A percentile compares a stretch with the other conserved stretches of the same genome.
phyloP scores from a whole-genome alignment of 1,140 invertebrate genomes.

The Drosophila seguyi region DNA sequence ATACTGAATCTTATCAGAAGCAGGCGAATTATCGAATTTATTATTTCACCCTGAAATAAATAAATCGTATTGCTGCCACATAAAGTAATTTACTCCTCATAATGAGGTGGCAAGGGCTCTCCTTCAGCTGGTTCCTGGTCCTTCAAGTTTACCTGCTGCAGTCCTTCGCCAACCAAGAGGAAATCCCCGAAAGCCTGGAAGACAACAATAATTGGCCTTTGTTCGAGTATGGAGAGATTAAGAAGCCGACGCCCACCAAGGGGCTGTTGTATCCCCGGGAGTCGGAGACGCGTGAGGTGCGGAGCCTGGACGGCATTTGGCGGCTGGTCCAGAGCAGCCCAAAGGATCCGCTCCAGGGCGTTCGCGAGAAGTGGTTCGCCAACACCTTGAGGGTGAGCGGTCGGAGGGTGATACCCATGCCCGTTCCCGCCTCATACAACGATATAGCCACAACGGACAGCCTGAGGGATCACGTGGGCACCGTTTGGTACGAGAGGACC shows the following conservation, averaged over 20 bases:
- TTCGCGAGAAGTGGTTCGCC: constrained; percentile 91
- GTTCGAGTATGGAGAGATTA: constrained; percentile 42
- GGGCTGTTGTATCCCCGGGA: constrained; percentile 93
- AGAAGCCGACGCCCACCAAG: constrained; percentile 48
- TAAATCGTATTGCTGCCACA: neutral
- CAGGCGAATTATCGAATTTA: neutral
- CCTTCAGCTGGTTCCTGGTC: neutral
- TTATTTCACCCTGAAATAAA: neutral
- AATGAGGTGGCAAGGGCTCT: neutral
- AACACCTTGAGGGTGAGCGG: constrained; percentile 57
- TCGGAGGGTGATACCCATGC: constrained; percentile 90
- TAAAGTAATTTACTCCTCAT: neutral
- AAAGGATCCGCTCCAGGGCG: constrained; percentile 89
- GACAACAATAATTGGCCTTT: neutral
- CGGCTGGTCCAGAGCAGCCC: constrained; percentile 90
- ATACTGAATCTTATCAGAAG: constrained; percentile 6
- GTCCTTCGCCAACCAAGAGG: neutral
- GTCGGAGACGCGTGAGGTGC: constrained; percentile 92
- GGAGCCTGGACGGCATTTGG: constrained; percentile 94
- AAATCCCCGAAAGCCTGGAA: neutral
- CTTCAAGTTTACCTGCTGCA: neutral
- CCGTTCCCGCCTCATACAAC: constrained; percentile 98
- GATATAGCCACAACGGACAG: constrained; percentile 93
- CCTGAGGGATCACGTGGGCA: constrained; percentile 96
- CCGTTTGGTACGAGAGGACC: constrained; percentile 95